A percentile compares a stretch with the other conserved stretches of the same genome.
Evolutionary conservation across 2,888 invertebrate genomes (phyloP).

Genomic region (Tenthredo notha): DNA sequence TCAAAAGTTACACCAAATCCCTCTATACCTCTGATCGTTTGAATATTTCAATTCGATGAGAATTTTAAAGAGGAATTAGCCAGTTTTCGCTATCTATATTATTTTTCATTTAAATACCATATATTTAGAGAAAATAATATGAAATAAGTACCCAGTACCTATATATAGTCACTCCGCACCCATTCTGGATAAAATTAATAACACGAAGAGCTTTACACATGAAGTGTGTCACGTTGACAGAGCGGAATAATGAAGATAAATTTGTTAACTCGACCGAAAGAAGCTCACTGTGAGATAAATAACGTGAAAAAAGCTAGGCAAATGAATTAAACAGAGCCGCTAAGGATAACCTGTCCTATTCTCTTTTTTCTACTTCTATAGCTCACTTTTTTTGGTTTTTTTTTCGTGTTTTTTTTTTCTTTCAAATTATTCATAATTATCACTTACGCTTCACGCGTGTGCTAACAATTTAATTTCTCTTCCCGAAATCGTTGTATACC

Average conservation of each 20-base stretch:
- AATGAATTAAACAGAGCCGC: neutral
- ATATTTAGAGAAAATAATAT: neutral
- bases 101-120: neutral
- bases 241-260: slow-evolving; percentile 40
- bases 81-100: neutral
- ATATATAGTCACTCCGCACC: neutral
- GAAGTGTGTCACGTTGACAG: slow-evolving; percentile 24
- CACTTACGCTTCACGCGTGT: too few relatives aligned
- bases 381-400: neutral
- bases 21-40: neutral
- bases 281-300: slow-evolving; percentile 24
- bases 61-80: neutral
- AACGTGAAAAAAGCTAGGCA: slow-evolving; percentile 23
- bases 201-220: slow-evolving; percentile 19
- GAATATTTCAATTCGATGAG: neutral
- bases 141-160: neutral
- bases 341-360: neutral
- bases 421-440: neutral
- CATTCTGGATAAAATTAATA: slow-evolving; percentile 6
- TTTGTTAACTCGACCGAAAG: slow-evolving; percentile 32
- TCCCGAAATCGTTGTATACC: neutral
- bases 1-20: slow-evolving; percentile 10
- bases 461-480: neutral
- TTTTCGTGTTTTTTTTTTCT: too few relatives aligned
- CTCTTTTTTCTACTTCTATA: neutral